Base-by-base conservation (phyloP, 2,888 invertebrate genomes). In the Euclidia mi region DNA sequence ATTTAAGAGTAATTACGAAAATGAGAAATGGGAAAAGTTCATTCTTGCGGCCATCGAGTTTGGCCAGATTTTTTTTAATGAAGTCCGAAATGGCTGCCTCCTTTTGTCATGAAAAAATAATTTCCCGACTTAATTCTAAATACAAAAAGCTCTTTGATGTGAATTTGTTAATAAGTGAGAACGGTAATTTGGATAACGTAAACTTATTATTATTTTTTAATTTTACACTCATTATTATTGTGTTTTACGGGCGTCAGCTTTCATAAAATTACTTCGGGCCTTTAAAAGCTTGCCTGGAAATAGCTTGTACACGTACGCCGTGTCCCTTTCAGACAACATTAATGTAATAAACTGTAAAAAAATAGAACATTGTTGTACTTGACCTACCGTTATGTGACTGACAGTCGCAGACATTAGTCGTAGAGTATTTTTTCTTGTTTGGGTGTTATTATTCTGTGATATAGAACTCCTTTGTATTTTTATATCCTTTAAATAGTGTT, bases 21-120 rank as follows among this genome's bases (percentile, higher is more conserved):
- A 90, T 90, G 89, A 91, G 86, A 90, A 90, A 91, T 89, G 89
- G 84, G 83, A 84, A 92, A 92, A 92, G 88, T 92, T 92, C 81
- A 84, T 82, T 82, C 76, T 78, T 76, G 76, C 78, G 78, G 75
- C 82, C 81, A 87, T 86, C 79, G 81, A 88, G 86, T 82, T 85
- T 75, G 79, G 82, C 78, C 81, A 73, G 79, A 86, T 84, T 79
- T 78, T 79, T 83, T 88, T 87, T 91, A 88, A 91, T 88, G 87
- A 90, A 90, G 81, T 85, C 83, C 72, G 72, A 81, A 85, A 83
- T 78, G 77, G 78, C 78, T 76, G 79, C 79, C 76, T 78, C 77
- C 82, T 85, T 84, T 82, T 83, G 79, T 79, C 76, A 64, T 79
- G 79, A 80, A 82, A 85, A 85, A 86, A 81, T 83, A 82, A 84